These are phyloP conservation scores for Trematomus bernacchii DNA, from an alignment of 2,797 vertebrate species.

Conservation along the genomic window DNA sequence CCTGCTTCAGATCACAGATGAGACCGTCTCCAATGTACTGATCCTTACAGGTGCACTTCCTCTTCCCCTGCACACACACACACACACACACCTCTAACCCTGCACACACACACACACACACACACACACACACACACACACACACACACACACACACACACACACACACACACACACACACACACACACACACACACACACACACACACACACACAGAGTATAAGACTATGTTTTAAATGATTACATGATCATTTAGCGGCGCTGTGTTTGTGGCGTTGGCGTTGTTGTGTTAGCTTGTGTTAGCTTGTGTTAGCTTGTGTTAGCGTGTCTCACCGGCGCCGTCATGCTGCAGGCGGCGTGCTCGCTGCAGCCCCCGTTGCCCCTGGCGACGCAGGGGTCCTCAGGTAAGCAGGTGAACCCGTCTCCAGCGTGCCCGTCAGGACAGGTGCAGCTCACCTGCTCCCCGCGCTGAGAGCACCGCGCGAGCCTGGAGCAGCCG, in stretches of 20 bases:
- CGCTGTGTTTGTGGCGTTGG: no score
- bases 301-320: no score
- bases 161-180: no score
- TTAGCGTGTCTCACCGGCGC: slow-evolving; percentile 86
- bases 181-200: no score
- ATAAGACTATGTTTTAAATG: no score
- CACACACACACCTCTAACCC: background rate
- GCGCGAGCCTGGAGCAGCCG: slow-evolving; percentile 87
- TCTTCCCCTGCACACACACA: slow-evolving; percentile 83
- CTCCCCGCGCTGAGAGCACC: slow-evolving; percentile 87
- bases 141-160: no score
- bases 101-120: no score
- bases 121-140: no score
- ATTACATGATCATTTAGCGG: no score
- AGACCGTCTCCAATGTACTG: slow-evolving; percentile 91
- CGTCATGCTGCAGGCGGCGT: slow-evolving; percentile 90
- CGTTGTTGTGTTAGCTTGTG: no score
- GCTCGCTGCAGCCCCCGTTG: slow-evolving; percentile 92
- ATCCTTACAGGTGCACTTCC: slow-evolving; percentile 89
- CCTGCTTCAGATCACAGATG: slow-evolving; percentile 85
- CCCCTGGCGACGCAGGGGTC: slow-evolving; percentile 88
- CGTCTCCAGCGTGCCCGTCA: slow-evolving; percentile 89
- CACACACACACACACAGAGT: no score
- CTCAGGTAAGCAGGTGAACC: slow-evolving; percentile 85
- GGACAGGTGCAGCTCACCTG: slow-evolving; percentile 90